Conservation (phyloP, 37 sponge, comb jelly and placozoan genomes). For the Theonella swinhoei region DNA sequence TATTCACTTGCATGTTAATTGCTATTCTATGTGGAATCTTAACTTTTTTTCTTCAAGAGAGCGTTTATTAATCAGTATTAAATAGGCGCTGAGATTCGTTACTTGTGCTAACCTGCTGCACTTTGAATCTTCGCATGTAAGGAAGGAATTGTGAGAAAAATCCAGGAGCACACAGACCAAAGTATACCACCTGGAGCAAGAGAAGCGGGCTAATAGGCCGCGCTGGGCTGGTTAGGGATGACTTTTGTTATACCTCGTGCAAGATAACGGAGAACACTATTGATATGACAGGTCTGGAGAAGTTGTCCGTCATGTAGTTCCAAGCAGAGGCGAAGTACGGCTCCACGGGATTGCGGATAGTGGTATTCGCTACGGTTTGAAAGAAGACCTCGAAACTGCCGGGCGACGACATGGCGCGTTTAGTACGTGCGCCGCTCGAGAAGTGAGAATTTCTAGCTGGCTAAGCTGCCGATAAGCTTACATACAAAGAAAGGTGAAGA, state of each 20-base stretch:
- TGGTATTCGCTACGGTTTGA: not conserved
- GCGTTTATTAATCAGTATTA: no score
- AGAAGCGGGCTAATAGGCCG: not conserved
- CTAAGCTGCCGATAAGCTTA: no score
- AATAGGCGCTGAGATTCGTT: no score
- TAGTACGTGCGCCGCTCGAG: no score
- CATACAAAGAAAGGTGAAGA: no score
- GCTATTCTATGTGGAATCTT: no score
- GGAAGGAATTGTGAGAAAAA: slow-evolving; percentile 84
- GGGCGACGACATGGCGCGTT: no score
- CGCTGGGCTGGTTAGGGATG: no score
- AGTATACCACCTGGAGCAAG: slow-evolving; percentile 70
- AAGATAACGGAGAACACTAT: slow-evolving; percentile 58
- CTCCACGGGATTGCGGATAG: slow-evolving; percentile 38
- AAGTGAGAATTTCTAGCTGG: no score
- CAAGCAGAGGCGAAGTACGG: slow-evolving; percentile 55
- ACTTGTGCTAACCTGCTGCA: slow-evolving; percentile 59
- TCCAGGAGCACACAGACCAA: slow-evolving; percentile 84
- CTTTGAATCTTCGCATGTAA: slow-evolving; percentile 77
- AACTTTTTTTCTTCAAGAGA: no score
- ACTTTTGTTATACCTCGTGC: slow-evolving; percentile 92
- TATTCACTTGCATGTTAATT: no score
- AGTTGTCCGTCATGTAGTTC: slow-evolving; percentile 75
- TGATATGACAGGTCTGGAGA: slow-evolving; percentile 76
- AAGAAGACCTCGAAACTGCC: not conserved